Base-by-base conservation (phyloP, 2,113 vertebrate genomes). In the Cacatua alba region DNA sequence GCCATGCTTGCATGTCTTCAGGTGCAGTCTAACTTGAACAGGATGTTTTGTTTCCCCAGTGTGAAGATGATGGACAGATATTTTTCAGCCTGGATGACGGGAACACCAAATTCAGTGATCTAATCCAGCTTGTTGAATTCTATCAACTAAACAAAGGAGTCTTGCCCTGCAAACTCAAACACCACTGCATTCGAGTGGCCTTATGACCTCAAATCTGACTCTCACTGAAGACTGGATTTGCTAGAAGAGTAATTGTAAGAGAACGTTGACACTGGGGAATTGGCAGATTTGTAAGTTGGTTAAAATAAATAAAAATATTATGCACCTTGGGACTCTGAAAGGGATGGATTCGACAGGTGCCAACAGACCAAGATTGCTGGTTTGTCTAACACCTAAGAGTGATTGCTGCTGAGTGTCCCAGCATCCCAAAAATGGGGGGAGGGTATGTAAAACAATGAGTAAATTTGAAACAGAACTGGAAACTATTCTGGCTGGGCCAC, bases 91-190 rank as follows among this genome's bases (percentile, higher is more conserved):
- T 99, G 95, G 99, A 99, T 59, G 99, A 99, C 24, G 98, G 99
- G 90, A 98, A 99, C 98, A 99, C 99, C 98, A 99, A 99, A 98
- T 99, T 99, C 98, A 99, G 98, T 12, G 99, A 99, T 98, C 98
- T 99, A 97, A 99, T 99, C 95, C 99, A 99, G 96, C 98, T 99
- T 96, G 99, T 99, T 89, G 99, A 99, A 97, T 99, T 99, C 96
- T 99, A 99, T 98, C 99, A 99, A 98, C 99, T 99, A 95, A 99
- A 99, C 99, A 99, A 98, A 98, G 99, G 99, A 90, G 98, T 99
- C 82, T 98, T 99, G 98, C 99, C 99, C 95, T 99, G 99, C 98
- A 99, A 99, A 98, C 99, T 99, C 95, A 99, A 99, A 98, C 99
- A 99, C 97, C 99, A 99, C 90, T 99, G 99, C 98, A 99, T 99